These are phyloP conservation scores for Cosmia pyralina DNA, from an alignment of 2,888 invertebrate species.

Conservation along the genomic window DNA sequence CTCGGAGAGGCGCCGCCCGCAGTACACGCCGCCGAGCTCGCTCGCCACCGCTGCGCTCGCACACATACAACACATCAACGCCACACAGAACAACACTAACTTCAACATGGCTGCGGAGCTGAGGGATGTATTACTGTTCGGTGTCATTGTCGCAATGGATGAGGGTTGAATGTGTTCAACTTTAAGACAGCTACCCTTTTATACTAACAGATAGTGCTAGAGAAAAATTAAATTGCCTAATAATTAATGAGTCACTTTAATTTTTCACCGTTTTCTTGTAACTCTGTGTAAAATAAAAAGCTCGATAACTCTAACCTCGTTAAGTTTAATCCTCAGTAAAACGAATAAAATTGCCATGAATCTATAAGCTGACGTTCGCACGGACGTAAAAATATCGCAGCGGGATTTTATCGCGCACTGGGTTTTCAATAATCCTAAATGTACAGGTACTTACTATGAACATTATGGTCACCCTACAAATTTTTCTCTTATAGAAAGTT, in stretches of 20 bases:
- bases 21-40: conserved; percentile 40
- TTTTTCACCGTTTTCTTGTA: conserved; percentile 21
- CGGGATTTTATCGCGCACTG: no score
- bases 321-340: no score
- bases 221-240: no score
- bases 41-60: not conserved
- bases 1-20: conserved; percentile 47
- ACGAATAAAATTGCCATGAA: no score
- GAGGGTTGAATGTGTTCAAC: conserved; percentile 31
- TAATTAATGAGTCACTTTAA: no score
- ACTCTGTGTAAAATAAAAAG: not conserved
- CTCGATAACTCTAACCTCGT: no score
- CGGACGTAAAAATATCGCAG: no score
- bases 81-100: conserved; percentile 17
- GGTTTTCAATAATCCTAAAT: no score
- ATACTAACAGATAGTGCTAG: conserved; percentile 30
- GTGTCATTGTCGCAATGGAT: conserved; percentile 27
- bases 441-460: no score
- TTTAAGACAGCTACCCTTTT: conserved; percentile 32
- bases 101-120: conserved; percentile 33
- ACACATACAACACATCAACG: conserved; percentile 27
- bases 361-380: no score
- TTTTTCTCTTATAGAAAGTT: no score
- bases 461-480: no score
- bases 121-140: not conserved